A percentile compares a stretch with the other conserved stretches of the same genome.
Evolutionary conservation across 1,140 invertebrate genomes (phyloP).

Genomic region (Philopotamus ludificatus): DNA sequence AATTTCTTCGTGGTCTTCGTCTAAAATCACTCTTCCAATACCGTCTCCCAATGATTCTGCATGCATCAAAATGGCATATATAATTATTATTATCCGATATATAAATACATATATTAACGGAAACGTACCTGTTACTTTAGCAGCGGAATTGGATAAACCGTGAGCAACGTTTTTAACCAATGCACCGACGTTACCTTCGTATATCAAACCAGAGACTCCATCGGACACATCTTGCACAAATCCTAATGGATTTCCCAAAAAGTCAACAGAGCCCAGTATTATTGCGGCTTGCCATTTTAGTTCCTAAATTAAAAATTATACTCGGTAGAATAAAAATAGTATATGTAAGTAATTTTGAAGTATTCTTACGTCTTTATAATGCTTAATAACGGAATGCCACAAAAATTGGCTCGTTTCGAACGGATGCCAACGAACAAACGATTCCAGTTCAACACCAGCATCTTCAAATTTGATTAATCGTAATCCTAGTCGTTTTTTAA

Average conservation of each 20-base stretch:
- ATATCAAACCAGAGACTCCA: conserved; percentile 87
- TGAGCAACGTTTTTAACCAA: conserved; percentile 95
- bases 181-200: conserved; percentile 86
- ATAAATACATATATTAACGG: neutral
- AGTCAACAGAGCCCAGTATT: conserved; percentile 95
- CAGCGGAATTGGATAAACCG: conserved; percentile 94
- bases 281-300: conserved; percentile 92
- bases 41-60: conserved; percentile 87
- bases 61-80: conserved; percentile 22
- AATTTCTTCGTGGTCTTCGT: conserved; percentile 85
- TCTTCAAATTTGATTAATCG: conserved; percentile 96
- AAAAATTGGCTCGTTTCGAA: conserved; percentile 87
- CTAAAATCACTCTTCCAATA: conserved; percentile 83
- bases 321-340: neutral
- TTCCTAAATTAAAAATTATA: conserved; percentile 61
- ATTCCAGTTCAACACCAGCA: conserved; percentile 87
- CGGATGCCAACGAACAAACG: conserved; percentile 79
- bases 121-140: conserved; percentile 74
- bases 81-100: too few relatives aligned
- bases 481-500: conserved; percentile 85
- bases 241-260: conserved; percentile 95
- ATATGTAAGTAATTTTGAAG: neutral
- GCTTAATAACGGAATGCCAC: conserved; percentile 71
- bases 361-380: conserved; percentile 72
- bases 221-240: conserved; percentile 94